Conservation (phyloP, 2,888 invertebrate species). For the Conistra vaccinii region DNA sequence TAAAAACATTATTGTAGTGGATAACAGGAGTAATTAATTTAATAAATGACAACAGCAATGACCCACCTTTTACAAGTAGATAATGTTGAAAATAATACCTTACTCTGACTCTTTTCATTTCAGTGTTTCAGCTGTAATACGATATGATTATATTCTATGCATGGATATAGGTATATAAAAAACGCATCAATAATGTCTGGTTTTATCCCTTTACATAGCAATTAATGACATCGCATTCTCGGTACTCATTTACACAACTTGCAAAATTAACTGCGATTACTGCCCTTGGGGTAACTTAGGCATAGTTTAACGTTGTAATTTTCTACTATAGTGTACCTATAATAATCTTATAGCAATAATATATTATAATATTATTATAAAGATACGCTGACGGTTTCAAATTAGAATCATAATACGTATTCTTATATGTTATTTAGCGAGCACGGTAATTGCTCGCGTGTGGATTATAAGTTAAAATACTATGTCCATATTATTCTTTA, state of each 20-base stretch:
- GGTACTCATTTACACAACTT: constrained; percentile 19
- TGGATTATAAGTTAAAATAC: constrained; percentile 79
- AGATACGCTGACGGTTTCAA: constrained; percentile 74
- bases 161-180: constrained; percentile 31
- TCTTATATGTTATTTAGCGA: constrained; percentile 82
- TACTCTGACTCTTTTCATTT: constrained; percentile 26
- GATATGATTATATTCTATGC: constrained; percentile 27
- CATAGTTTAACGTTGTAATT: constrained; percentile 38
- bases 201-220: constrained; percentile 10
- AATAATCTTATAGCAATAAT: constrained; percentile 44
- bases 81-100: constrained; percentile 32
- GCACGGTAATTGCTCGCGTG: constrained; percentile 82
- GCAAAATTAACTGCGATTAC: constrained; percentile 5
- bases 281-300: constrained; percentile 21
- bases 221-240: constrained; percentile 48
- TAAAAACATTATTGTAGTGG: constrained; percentile 9
- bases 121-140: constrained; percentile 8
- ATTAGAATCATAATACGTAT: constrained; percentile 83
- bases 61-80: constrained; percentile 3
- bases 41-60: constrained; percentile 6
- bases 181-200: constrained; percentile 33
- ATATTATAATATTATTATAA: constrained; percentile 71
- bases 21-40: constrained; percentile 15
- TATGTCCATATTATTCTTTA: constrained; percentile 77
- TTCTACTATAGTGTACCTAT: constrained; percentile 24